Base-by-base conservation (phyloP, 2,888 invertebrate species). In the Pyrrhosoma nymphula region DNA sequence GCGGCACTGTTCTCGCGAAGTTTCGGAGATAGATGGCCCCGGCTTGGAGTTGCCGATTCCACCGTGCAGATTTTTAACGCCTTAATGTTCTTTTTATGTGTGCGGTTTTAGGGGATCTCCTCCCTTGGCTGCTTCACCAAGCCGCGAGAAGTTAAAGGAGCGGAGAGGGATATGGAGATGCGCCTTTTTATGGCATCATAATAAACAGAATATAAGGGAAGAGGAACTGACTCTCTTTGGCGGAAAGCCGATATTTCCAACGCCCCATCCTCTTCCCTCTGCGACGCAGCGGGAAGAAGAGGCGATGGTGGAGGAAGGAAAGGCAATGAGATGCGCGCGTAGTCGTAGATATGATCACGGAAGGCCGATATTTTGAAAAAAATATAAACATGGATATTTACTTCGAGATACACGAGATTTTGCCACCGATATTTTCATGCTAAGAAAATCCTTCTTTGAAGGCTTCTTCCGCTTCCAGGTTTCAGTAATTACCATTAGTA, bases 1-100 rank as follows among this genome's bases (percentile, higher is more conserved):
- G 69, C 75, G 30, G 14, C 35, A 30, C 26, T 82, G 18, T 30
- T 82, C 30, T 35, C 35, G 14, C 30, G 75, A 35, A 82, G 75
- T 35, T 35, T 82, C 35, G n/a, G 35, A 82, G 75, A 35, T 30
- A 8, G 75, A 82, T 30, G 75, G 75, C 18, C 35, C 12, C 30
- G 75, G 35, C 75, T 35, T 12, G 4, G 75, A 30, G 75, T 82
- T 82, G 75, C 75, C 75, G 30, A 82, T 82, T 82, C 35, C 75
- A 8, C 30, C 75, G 16, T 14, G 75, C 30, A 20, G 75, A 82
- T 82, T 82, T 82, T 82, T 82, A 30, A 82, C 26, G 75, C 75
- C 75, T 82, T 82, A 82, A 82, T 30, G 75, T 82, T 20, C 35
- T 30, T 82, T 82, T 82, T 82, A 82, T 82, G 75, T 82, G 75